Conservation (phyloP, 2,797 vertebrate species). For the Pempheris klunzingeri region DNA sequence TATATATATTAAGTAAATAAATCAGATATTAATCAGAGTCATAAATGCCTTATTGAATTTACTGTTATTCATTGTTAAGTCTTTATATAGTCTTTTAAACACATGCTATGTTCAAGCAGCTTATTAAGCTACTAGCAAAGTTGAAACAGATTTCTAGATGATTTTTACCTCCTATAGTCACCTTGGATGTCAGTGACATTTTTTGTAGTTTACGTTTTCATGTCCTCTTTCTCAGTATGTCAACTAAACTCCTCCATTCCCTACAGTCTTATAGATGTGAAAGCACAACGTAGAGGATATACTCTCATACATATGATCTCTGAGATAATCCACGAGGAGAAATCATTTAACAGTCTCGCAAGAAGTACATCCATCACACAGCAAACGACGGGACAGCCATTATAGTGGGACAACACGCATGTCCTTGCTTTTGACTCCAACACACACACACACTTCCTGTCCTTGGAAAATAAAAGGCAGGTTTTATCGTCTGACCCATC, state of each 20-base stretch:
- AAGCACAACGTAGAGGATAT: background rate
- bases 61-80: background rate
- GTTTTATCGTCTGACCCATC: slow-evolving; percentile 25
- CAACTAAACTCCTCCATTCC: background rate
- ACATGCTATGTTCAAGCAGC: background rate
- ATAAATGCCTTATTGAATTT: background rate
- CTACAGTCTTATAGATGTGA: background rate
- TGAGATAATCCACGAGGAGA: slow-evolving; percentile 4
- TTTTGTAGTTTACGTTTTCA: background rate
- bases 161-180: too few species aligned
- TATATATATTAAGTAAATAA: too few species aligned
- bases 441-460: background rate
- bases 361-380: background rate
- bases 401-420: background rate
- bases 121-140: background rate
- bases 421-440: slow-evolving; percentile 6
- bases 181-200: background rate
- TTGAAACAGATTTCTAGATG: background rate
- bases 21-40: background rate
- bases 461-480: slow-evolving; percentile 29
- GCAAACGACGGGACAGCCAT: background rate
- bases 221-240: background rate
- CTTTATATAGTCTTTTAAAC: background rate
- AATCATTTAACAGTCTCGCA: background rate
- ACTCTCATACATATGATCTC: background rate